phyloP scores from a whole-genome alignment of 2,113 vertebrate species.

The Emydura subglobosa region DNA sequence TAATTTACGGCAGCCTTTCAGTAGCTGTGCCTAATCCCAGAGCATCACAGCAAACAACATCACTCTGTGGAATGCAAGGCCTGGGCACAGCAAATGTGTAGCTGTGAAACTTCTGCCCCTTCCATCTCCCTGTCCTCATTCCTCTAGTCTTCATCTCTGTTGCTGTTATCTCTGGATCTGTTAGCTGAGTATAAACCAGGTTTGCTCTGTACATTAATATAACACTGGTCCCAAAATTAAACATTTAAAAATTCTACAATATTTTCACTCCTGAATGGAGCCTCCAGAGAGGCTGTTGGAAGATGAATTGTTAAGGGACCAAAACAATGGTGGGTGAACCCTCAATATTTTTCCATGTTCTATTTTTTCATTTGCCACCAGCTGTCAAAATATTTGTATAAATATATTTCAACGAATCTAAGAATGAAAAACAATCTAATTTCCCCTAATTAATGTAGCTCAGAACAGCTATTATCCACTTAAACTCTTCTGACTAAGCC shows the following conservation, averaged over 20 bases:
- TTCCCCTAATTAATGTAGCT: background rate
- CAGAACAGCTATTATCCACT: background rate
- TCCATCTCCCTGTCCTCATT: background rate
- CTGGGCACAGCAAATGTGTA: background rate
- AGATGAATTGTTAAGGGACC: background rate
- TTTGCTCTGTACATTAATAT: background rate
- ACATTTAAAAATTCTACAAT: fast-evolving
- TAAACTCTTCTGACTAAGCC: background rate
- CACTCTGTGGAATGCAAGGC: fast-evolving
- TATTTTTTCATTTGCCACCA: background rate
- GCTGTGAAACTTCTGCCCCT: background rate
- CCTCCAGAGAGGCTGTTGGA: background rate
- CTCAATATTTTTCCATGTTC: background rate
- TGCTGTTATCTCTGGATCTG: fast-evolving
- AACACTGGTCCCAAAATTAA: background rate
- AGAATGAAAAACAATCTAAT: background rate
- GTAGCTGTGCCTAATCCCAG: conserved; percentile 8
- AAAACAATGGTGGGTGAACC: fast-evolving
- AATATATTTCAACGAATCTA: background rate
- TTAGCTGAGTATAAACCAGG: fast-evolving
- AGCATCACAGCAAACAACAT: background rate
- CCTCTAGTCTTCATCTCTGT: fast-evolving
- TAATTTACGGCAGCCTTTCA: conserved; percentile 25
- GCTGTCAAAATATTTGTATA: background rate
- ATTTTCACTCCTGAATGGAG: fast-evolving